Evolutionary conservation across 2,888 invertebrate genomes (phyloP).

Genomic region (Falcaria lacertinaria): DNA sequence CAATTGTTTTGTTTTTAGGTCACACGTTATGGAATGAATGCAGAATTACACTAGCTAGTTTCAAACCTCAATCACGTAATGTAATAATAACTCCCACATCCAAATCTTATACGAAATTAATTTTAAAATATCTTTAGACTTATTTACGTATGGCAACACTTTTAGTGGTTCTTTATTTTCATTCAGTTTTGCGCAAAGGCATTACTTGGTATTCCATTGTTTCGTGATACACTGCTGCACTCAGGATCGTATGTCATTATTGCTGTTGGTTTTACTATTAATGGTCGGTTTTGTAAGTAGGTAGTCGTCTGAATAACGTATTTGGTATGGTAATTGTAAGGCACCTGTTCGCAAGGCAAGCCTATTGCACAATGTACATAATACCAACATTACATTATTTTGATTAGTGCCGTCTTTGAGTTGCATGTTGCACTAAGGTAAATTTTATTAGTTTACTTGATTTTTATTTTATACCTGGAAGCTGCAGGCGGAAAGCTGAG

Average conservation of each 20-base stretch:
- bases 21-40: constrained; percentile 13
- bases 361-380: constrained; percentile 14
- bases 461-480: no score
- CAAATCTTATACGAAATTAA: neutral
- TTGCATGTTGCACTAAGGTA: no score
- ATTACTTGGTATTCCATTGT: constrained; percentile 13
- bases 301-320: constrained; percentile 21
- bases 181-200: constrained; percentile 20
- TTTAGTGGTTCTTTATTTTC: neutral
- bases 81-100: neutral
- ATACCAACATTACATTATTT: constrained; percentile 1
- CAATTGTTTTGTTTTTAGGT: constrained; percentile 43
- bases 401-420: neutral
- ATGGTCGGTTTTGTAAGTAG: constrained; percentile 21
- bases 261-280: constrained; percentile 22
- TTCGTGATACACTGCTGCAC: constrained; percentile 14
- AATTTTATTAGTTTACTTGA: no score
- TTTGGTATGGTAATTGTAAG: constrained; percentile 27
- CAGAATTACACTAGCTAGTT: neutral
- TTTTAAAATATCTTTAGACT: neutral
- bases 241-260: constrained; percentile 17
- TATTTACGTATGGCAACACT: neutral
- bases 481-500: no score
- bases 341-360: constrained; percentile 23
- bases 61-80: constrained; percentile 1